Evolutionary conservation across 2,113 vertebrate species (phyloP).

Genomic region (Okapia johnstoni): DNA sequence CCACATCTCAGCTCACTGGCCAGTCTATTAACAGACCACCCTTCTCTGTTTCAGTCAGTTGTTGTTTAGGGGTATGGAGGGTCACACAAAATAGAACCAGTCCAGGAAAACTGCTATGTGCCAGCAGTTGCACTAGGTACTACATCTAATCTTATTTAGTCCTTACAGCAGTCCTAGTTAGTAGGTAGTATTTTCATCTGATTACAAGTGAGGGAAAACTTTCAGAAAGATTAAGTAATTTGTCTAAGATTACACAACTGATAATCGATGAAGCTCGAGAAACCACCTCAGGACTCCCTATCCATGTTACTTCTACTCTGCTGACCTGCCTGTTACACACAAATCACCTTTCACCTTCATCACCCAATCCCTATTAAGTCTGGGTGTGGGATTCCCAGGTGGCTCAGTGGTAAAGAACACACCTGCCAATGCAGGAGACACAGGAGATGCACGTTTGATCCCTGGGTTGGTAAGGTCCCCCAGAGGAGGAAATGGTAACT

Average conservation of each 20-base stretch:
- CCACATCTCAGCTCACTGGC: not conserved
- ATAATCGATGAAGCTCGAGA: not conserved
- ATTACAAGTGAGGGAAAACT: not conserved
- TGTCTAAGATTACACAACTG: not conserved
- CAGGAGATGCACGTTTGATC: not conserved
- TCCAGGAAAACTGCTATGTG: not conserved
- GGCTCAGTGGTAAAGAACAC: not conserved
- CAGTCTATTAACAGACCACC: not conserved
- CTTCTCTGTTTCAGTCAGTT: not conserved
- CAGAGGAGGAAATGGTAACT: not conserved
- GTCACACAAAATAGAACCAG: not conserved
- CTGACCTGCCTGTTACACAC: not conserved
- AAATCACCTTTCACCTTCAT: not conserved
- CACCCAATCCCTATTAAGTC: not conserved
- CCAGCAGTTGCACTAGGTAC: not conserved
- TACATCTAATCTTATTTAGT: not conserved
- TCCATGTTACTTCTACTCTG: not conserved
- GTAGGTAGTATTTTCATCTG: not conserved
- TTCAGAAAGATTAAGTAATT: not conserved
- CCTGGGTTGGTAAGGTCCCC: not conserved
- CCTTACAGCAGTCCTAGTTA: not conserved
- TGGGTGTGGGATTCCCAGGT: not conserved
- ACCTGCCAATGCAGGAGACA: not conserved
- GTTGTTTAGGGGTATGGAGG: not conserved
- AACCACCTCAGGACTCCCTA: not conserved